Evolutionary conservation across 2,888 invertebrate species (phyloP), one percentile per base, ranked within the genome.

Genomic region (Cheilosia pagana): DNA sequence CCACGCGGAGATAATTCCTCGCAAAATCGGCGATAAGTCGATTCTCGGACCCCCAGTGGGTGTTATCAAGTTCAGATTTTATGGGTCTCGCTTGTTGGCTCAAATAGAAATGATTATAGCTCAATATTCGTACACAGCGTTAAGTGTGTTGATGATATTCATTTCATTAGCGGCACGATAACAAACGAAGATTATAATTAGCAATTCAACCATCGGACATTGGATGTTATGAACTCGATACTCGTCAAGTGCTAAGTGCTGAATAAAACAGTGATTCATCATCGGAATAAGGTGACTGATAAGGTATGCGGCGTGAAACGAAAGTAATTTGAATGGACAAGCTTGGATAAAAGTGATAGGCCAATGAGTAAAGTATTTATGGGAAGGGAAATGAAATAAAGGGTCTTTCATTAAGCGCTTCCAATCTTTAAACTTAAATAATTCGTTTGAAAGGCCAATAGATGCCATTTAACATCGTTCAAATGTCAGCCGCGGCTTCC

Each of bases 1-100:
- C 3, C 23, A 25, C 23, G 23, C 1, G 25, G 25, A 25, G 25
- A 28, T 31, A 23, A 23, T 60, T 21, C n/a, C 12, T 8, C 10
- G 43, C 28, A 60, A 12, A 25, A 12, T 28, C 21, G 8, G 25
- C 35, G n/a, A 39, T 31, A 65, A 39, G 2, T 14, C 16, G 14
- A 4, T 5, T 62, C 10, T 16, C 14, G 31, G 31, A 31, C 52
- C 43, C 41, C 72, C 48, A 28, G 5, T 19, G 45, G 43, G 7
- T 55, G 35, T 25, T 63, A 63, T 48, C 63, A 74, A 63, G 63
- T 35, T 55, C 74, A 63, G n/a, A 1, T 21, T 62, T 53, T 53
- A 72, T 31, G 52, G 16, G 3, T 21, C 16, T 23, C 41, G 31
- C 16, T 41, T 50, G 7, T 16, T 7, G 14, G 21, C 31, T 35